phyloP scores from a whole-genome alignment of 2,888 invertebrate species.

The Dryobota labecula region DNA sequence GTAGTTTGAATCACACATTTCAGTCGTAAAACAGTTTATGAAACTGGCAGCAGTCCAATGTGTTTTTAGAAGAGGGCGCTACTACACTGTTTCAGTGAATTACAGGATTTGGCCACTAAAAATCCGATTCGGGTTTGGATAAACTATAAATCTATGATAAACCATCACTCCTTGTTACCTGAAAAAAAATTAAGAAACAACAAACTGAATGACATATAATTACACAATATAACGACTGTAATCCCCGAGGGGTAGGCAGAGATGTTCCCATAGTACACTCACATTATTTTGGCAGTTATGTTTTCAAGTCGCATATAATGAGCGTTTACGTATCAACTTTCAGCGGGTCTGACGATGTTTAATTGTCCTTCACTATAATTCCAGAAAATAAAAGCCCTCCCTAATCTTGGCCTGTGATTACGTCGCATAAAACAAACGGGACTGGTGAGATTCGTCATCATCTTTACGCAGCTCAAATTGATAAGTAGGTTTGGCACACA shows the following conservation, averaged over 20 bases:
- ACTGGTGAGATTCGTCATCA: constrained; percentile 7
- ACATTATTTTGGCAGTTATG: not conserved
- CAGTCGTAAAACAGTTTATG: constrained; percentile 34
- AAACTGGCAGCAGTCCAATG: constrained; percentile 37
- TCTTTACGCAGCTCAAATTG: constrained; percentile 11
- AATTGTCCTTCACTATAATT: not conserved
- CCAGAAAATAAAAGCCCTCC: not conserved
- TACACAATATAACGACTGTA: not conserved
- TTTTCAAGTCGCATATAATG: not conserved
- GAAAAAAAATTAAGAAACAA: not conserved
- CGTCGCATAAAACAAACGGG: not conserved
- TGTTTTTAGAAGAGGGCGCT: constrained; percentile 54
- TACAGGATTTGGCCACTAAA: not conserved
- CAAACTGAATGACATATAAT: not conserved
- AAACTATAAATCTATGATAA: not conserved
- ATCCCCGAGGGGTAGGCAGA: not conserved
- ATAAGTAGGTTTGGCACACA: constrained; percentile 29
- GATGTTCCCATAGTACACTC: too few relatives aligned
- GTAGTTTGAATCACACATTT: constrained; percentile 15
- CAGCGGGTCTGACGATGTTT: not conserved
- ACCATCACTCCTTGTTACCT: not conserved
- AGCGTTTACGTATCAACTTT: too few relatives aligned
- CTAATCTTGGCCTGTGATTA: not conserved
- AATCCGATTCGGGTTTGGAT: not conserved
- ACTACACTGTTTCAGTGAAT: constrained; percentile 1